These are phyloP conservation scores for Tyto alba DNA, from an alignment of 2,113 vertebrate genomes.

Conservation along the genomic window DNA sequence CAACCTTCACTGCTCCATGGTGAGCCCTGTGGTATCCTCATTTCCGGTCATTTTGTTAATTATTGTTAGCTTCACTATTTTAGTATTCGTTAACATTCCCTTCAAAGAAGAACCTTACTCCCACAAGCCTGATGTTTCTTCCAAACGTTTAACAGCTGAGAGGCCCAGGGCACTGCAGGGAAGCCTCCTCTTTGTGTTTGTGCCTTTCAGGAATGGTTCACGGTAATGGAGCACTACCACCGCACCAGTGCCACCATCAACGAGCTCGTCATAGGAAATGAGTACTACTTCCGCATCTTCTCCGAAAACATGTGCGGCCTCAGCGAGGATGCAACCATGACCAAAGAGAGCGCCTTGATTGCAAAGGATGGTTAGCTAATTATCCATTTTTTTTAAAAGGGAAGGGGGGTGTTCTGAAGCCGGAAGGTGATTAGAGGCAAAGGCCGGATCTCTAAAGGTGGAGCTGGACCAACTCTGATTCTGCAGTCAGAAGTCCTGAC, in stretches of 20 bases:
- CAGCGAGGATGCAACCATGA: slow-evolving; percentile 88
- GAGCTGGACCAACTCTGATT: background rate
- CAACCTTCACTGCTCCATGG: background rate
- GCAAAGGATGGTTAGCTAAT: slow-evolving; percentile 86
- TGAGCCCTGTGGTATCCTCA: background rate
- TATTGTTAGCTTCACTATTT: background rate
- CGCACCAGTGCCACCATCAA: slow-evolving; percentile 88
- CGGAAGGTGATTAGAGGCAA: background rate
- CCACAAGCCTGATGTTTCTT: background rate
- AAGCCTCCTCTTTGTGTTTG: background rate
- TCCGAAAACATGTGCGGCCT: slow-evolving; percentile 96
- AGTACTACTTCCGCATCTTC: slow-evolving; percentile 94
- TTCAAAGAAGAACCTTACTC: background rate
- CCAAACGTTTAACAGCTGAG: background rate
- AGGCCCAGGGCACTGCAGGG: fast-evolving
- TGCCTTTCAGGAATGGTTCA: slow-evolving; percentile 79
- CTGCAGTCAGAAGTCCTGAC: background rate
- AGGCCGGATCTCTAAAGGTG: fast-evolving
- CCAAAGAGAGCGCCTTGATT: slow-evolving; percentile 90
- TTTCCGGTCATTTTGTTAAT: background rate
- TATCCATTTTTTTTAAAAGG: background rate
- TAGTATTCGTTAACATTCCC: too few species aligned
- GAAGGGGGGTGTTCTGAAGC: background rate
- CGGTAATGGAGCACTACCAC: slow-evolving; percentile 92
- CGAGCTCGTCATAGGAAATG: slow-evolving; percentile 93